Conservation (phyloP, 1,140 invertebrate genomes). For the Pogonus chalceus region DNA sequence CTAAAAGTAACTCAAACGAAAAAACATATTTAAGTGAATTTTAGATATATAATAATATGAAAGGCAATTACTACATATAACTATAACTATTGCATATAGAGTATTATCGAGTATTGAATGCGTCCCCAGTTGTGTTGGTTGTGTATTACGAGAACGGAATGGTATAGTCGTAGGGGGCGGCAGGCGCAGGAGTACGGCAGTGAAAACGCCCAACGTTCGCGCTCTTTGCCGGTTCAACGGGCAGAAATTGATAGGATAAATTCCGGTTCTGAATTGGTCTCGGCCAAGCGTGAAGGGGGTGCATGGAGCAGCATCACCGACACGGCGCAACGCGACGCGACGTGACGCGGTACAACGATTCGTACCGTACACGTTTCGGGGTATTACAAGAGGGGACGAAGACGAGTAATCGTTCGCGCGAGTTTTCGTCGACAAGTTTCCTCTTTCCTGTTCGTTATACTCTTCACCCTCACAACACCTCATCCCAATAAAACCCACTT, state of each 20-base stretch:
- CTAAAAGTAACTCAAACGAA: no score
- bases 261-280: constrained; percentile 52
- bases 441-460: constrained; percentile 8
- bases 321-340: not conserved
- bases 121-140: not conserved
- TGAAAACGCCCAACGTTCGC: constrained; percentile 20
- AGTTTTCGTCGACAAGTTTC: not conserved
- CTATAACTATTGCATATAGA: no score
- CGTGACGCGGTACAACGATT: not conserved
- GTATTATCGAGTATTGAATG: no score
- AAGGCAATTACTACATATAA: no score
- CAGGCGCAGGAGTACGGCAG: constrained; percentile 15
- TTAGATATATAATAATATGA: no score
- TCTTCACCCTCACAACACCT: not conserved
- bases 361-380: no score
- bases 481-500: not conserved
- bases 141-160: not conserved
- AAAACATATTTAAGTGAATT: no score
- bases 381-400: not conserved
- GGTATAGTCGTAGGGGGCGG: constrained; percentile 10
- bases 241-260: constrained; percentile 57
- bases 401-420: not conserved
- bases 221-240: constrained; percentile 51
- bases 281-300: constrained; percentile 43
- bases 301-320: constrained; percentile 24